These are phyloP conservation scores for Bergia puertoricense DNA, from an alignment of 92 coral and sea anemone genomes.

Conservation along the genomic window DNA sequence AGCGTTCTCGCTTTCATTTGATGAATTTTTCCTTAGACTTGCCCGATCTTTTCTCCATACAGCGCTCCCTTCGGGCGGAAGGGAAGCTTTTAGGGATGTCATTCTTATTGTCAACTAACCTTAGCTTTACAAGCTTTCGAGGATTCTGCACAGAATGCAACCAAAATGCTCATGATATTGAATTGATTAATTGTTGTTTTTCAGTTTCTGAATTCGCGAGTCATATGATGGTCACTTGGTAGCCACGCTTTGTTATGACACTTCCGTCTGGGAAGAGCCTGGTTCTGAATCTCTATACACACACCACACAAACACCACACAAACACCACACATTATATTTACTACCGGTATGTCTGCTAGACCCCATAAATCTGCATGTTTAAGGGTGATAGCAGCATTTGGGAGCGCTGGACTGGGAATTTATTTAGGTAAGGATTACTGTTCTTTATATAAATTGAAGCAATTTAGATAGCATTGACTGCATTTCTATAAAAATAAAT, in stretches of 20 bases:
- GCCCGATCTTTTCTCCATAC: conserved; percentile 92
- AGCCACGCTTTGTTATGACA: too few relatives aligned
- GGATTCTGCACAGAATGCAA: not conserved
- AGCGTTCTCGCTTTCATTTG: conserved; percentile 63
- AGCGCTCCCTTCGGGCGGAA: conserved; percentile 95
- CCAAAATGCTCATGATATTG: not conserved
- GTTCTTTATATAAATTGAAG: too few relatives aligned
- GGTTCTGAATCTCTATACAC: too few relatives aligned
- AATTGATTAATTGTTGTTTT: not conserved
- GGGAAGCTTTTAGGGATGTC: conserved; percentile 85
- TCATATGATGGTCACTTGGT: not conserved
- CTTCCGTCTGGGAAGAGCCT: not conserved
- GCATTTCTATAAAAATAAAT: not conserved
- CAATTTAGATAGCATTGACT: too few relatives aligned
- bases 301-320: not conserved
- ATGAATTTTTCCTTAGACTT: conserved; percentile 50
- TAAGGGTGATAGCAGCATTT: conserved; percentile 12
- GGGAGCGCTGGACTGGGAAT: conserved; percentile 31
- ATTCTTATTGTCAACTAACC: conserved; percentile 36
- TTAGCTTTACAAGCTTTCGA: not conserved
- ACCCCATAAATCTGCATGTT: conserved; percentile 19
- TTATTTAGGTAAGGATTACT: conserved; percentile 19
- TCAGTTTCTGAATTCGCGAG: not conserved
- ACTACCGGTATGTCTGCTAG: conserved; percentile 11
- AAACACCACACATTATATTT: not conserved